Evolutionary conservation across 2,113 vertebrate species (phyloP), one percentile per base, ranked within the genome.

Genomic region (Daphoenositta chrysoptera): DNA sequence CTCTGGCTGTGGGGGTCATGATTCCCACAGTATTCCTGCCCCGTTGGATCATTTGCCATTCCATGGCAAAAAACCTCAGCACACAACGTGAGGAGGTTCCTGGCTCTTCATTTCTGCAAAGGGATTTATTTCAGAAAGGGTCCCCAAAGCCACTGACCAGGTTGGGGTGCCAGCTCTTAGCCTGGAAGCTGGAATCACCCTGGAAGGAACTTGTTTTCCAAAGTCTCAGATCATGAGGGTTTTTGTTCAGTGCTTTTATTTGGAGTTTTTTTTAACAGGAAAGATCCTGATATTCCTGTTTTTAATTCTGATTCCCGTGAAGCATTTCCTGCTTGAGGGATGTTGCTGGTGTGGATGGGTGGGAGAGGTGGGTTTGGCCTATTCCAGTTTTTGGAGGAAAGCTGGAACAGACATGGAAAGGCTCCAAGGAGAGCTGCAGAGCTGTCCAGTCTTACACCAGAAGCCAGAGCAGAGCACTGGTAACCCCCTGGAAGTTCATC

Each of bases 271-370:
- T 47, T 30, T 7, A 7, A 33, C 1, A 54, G 42, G 39, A n/a
- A 47, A 33, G 39, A 63, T 24, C 53, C 26, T 13, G 39, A 10
- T 3, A 40, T 35, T 50, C 39, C n/a, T 48, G 33, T 26, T 19
- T 27, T 92, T 15, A 23, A 13, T 37, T 83, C 35, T 27, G 30
- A 9, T 60, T 60, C 63, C 39, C 9, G 30, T 9, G 72, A 42
- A 44, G 56, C 27, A 17, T 54, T 60, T 65, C 54, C 79, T 63
- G 68, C 63, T 11, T 44, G 40, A 6, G 8, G 2, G 58, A 19
- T 6, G 39, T 15, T 48, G 6, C 33, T 51, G 75, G 1, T 6
- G 6, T 0, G 2, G 51, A 4, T 19, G 35, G 33, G 3, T 8
- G 26, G 22, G 42, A 47, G 35, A 28, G 15, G 13, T 13, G 11